A percentile compares a stretch with the other conserved stretches of the same genome.
These are phyloP conservation scores for Cryptoprocta ferox DNA, from an alignment of 2,797 vertebrate species.

Conservation along the genomic window DNA sequence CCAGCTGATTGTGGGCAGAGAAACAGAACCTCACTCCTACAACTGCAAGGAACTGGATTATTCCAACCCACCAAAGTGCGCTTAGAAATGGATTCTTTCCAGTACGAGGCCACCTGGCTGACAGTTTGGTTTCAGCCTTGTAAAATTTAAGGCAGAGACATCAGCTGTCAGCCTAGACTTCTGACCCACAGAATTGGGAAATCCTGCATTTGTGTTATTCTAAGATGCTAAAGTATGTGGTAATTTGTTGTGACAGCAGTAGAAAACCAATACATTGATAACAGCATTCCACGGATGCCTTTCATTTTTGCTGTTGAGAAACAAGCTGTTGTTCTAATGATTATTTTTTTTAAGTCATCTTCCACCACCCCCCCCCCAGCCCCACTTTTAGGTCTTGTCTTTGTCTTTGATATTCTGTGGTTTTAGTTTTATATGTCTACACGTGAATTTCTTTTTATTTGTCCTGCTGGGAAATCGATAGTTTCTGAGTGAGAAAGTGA, in stretches of 20 bases:
- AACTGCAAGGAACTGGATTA: neutral
- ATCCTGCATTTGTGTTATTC: neutral
- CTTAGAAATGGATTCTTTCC: neutral
- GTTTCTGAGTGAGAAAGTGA: neutral
- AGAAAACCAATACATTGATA: neutral
- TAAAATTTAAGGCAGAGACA: constrained; percentile 7
- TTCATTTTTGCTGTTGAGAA: neutral
- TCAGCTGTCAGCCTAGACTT: neutral
- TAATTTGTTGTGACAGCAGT: neutral
- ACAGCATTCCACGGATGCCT: neutral
- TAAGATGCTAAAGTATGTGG: neutral
- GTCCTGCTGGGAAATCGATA: neutral
- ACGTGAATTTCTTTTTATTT: neutral
- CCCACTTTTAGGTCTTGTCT: neutral
- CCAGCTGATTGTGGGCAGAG: neutral
- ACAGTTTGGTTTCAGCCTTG: constrained; percentile 14
- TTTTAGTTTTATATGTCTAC: neutral
- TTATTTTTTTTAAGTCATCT: neutral
- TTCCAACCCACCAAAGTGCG: neutral
- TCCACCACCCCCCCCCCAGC: neutral
- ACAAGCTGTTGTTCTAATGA: neutral
- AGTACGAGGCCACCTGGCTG: neutral
- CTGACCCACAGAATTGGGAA: neutral
- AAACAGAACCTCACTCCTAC: neutral
- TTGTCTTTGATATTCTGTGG: neutral